Evolutionary conservation across 2,888 invertebrate genomes (phyloP), one percentile per base, ranked within the genome.

Genomic region (Fabriciana adippe): DNA sequence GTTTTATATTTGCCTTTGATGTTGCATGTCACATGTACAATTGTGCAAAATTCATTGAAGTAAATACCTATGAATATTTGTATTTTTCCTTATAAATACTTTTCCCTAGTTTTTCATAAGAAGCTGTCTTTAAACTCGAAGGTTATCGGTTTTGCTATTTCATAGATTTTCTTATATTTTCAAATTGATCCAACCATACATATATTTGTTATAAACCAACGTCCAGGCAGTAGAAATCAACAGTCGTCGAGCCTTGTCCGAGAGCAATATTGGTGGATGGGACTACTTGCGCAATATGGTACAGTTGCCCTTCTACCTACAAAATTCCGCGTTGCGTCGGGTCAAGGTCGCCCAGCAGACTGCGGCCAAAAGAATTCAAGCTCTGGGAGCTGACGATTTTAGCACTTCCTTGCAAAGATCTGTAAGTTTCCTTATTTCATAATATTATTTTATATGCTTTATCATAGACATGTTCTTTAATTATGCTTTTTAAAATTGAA

Each of bases 231-330:
- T 98, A 60, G 98, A 98, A 90, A 94, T 97, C 68, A 98, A 97
- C 87, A 97, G 97, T 78, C 94, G 97, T 16, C 94, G 97, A 26
- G 94, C 97, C 47, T 97, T 98, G 78, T 96, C 96, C 47, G 99
- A 99, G 86, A 97, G 96, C 72, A 97, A 96, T 85, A 98, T 99
- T 76, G 98, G 98, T 69, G 99, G 99, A 0, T 98, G 98, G 93
- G 97, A 97, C 88, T 99, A 98, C 83, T 92, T 99, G 60, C 95
- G 97, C 72, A 99, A 99, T 86, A 96, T 99, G 94, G 98, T 99
- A 31, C 99, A 99, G 85, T 93, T 99, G 79, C 99, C 99, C 0
- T 99, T 99, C 90, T 99, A 98, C 87, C 93, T 99, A 68, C 99
- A 99, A 93, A 99, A 99, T 90, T 98, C 99, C 0, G 99, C 98